A percentile compares a stretch with the other conserved stretches of the same genome.
Conservation (phyloP, 2,888 invertebrate species). For the Polia nebulosa region DNA sequence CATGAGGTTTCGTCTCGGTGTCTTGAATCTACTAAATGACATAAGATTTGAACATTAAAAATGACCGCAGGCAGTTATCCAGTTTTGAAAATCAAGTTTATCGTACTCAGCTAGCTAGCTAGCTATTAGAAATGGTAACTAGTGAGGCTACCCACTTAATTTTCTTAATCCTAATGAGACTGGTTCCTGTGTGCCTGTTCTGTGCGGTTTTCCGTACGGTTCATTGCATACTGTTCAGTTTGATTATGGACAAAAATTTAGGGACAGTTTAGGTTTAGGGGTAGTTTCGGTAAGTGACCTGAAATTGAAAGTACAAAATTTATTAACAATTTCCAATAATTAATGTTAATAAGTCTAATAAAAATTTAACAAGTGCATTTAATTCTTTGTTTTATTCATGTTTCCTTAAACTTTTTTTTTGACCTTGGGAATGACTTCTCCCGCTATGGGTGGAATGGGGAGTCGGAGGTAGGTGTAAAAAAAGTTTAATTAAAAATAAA, state of each 20-base stretch:
- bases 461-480: too few species aligned
- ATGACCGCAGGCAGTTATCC: not conserved
- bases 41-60: conserved; percentile 53
- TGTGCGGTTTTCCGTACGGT: not conserved
- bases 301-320: too few species aligned
- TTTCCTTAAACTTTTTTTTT: too few species aligned
- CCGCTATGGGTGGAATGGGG: too few species aligned
- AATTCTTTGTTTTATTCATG: not conserved
- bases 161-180: conserved; percentile 28
- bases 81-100: not conserved
- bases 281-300: too few species aligned
- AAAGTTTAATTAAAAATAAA: too few species aligned
- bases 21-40: conserved; percentile 47
- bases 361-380: not conserved
- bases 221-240: not conserved
- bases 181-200: not conserved
- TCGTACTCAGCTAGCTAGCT: conserved; percentile 2
- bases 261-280: not conserved
- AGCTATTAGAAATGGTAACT: conserved; percentile 24
- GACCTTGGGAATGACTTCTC: too few species aligned
- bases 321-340: not conserved
- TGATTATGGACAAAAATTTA: not conserved
- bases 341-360: not conserved
- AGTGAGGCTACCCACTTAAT: conserved; percentile 12
- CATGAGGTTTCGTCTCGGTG: conserved; percentile 56